Conservation (phyloP, 1,140 invertebrate genomes). For the Tribolium castaneum region DNA sequence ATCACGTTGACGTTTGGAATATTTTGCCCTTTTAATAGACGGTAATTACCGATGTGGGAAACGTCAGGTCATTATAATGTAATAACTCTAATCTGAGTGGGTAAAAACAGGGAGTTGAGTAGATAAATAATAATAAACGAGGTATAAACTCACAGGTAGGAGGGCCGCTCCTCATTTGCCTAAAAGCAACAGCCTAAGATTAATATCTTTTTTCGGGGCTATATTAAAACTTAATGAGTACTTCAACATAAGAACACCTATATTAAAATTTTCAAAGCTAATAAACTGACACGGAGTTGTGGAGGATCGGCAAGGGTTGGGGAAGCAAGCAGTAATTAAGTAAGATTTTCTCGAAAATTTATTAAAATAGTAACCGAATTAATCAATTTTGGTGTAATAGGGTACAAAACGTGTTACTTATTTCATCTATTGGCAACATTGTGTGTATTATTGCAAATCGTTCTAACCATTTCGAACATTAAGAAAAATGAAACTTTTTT, state of each 20-base stretch:
- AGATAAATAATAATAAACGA: constrained; percentile 46
- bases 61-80: constrained; percentile 29
- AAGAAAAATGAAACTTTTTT: too few relatives aligned
- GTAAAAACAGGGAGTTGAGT: constrained; percentile 36
- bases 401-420: too few relatives aligned
- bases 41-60: constrained; percentile 33
- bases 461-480: too few relatives aligned
- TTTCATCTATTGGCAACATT: too few relatives aligned
- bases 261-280: constrained; percentile 48
- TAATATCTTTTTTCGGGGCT: constrained; percentile 49
- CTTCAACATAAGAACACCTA: constrained; percentile 47
- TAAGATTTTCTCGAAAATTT: too few relatives aligned
- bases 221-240: constrained; percentile 51
- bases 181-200: constrained; percentile 46
- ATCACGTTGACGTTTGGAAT: constrained; percentile 23
- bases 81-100: constrained; percentile 48
- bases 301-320: neutral
- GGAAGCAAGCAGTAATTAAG: neutral
- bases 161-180: constrained; percentile 44
- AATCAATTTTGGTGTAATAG: too few relatives aligned
- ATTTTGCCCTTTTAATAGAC: constrained; percentile 36
- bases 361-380: too few relatives aligned
- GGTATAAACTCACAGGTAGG: constrained; percentile 36
- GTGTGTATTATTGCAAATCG: too few relatives aligned
- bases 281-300: constrained; percentile 39